phyloP scores from a whole-genome alignment of 2,888 invertebrate genomes.

The Orthonychiurus folsomi region DNA sequence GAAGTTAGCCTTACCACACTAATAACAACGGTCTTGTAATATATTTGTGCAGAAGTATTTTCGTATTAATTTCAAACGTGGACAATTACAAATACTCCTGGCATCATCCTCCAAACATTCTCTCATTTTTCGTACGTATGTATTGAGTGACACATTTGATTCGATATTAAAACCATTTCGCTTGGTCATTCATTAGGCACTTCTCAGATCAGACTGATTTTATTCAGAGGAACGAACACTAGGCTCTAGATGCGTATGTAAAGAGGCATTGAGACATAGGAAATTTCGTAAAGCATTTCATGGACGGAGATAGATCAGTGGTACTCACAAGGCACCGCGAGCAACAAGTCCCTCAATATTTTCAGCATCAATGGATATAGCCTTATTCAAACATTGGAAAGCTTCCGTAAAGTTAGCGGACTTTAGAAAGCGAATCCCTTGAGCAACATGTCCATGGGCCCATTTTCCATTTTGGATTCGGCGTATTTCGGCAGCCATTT shows the following conservation, averaged over 20 bases:
- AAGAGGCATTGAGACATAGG: neutral
- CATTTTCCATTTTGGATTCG: constrained; percentile 86
- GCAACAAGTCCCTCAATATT: constrained; percentile 89
- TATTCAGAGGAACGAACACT: too few relatives aligned
- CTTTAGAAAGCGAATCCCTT: constrained; percentile 91
- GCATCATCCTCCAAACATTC: neutral
- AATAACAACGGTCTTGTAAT: neutral
- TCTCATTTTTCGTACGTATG: neutral
- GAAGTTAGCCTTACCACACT: neutral
- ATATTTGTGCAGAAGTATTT: neutral
- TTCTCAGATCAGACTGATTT: neutral
- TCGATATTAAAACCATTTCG: neutral
- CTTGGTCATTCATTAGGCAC: neutral
- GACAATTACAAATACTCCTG: neutral
- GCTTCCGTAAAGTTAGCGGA: constrained; percentile 87
- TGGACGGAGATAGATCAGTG: neutral
- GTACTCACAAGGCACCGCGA: constrained; percentile 67
- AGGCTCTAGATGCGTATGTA: neutral
- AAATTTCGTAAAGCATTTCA: neutral
- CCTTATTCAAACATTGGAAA: constrained; percentile 87
- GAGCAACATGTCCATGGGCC: constrained; percentile 89
- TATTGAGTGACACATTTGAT: neutral
- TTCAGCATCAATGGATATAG: constrained; percentile 78
- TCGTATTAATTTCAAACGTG: neutral
- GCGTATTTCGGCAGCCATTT: constrained; percentile 73